These are phyloP conservation scores for Heliocidaris tuberculata DNA, from an alignment of 35 echinoderm and acorn worm species.

Conservation along the genomic window DNA sequence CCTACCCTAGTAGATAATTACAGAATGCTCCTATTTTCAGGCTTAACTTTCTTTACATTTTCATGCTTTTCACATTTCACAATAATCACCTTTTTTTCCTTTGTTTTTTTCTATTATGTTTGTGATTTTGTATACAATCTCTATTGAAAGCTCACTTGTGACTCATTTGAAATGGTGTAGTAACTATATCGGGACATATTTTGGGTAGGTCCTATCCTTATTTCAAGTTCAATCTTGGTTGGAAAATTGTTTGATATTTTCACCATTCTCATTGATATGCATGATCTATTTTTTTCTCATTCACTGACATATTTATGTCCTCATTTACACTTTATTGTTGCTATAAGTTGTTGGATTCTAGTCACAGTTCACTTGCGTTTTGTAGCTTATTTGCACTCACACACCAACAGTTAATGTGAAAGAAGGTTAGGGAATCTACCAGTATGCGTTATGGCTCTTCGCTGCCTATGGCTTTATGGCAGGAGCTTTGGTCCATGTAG, in stretches of 20 bases:
- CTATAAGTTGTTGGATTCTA: not conserved
- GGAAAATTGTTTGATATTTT: not conserved
- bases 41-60: not conserved
- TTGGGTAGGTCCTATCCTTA: conserved; percentile 35
- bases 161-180: conserved; percentile 42
- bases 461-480: too few relatives aligned
- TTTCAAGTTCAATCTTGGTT: not conserved
- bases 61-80: not conserved
- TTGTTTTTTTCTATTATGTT: conserved; percentile 1
- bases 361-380: not conserved
- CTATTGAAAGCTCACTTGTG: conserved; percentile 32
- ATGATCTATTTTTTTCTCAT: not conserved
- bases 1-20: not conserved
- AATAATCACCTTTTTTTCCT: not conserved
- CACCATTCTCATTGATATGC: not conserved
- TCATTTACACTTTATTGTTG: not conserved
- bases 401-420: not conserved
- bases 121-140: conserved; percentile 4
- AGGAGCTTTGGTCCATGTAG: too few relatives aligned
- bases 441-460: too few relatives aligned
- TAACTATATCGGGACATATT: conserved; percentile 39
- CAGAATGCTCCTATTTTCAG: not conserved
- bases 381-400: not conserved
- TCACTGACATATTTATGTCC: not conserved
- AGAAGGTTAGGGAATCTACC: not conserved